Evolutionary conservation across 2,888 invertebrate genomes (phyloP).

Genomic region (Cyrtodaria siliqua): DNA sequence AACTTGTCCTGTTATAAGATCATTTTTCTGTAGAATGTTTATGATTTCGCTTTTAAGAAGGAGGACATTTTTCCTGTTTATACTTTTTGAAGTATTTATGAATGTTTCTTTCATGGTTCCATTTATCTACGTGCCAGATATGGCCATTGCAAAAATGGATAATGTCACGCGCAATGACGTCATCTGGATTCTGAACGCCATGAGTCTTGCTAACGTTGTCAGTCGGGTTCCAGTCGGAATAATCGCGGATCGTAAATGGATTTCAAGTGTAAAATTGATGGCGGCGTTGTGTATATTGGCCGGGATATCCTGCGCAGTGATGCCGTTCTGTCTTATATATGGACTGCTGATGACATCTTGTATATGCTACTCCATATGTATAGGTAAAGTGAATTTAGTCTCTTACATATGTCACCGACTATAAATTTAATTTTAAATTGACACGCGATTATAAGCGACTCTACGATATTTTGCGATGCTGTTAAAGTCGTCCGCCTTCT

Average conservation of each 20-base stretch:
- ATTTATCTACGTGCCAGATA: conserved; percentile 92
- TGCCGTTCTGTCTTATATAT: conserved; percentile 31
- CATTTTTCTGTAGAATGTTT: conserved; percentile 9
- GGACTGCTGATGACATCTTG: conserved; percentile 23
- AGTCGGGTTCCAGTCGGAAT: conserved; percentile 91
- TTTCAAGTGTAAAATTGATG: conserved; percentile 88
- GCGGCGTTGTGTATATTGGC: conserved; percentile 16
- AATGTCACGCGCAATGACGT: conserved; percentile 39
- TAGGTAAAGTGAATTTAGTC: conserved; percentile 34
- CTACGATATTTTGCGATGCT: no score
- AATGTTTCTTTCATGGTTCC: conserved; percentile 97
- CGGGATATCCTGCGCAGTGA: conserved; percentile 15
- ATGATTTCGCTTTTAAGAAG: conserved; percentile 15
- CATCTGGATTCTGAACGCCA: conserved; percentile 92
- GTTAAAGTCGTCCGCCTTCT: no score
- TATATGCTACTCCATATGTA: conserved; percentile 19
- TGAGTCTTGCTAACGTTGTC: conserved; percentile 96
- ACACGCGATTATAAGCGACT: no score
- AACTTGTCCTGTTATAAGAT: not conserved
- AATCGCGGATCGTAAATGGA: conserved; percentile 88
- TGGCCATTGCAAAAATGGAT: conserved; percentile 87
- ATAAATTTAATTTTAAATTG: no score
- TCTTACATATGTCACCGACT: no score
- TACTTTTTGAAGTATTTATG: conserved; percentile 95
- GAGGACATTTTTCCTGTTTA: conserved; percentile 91